Conservation (phyloP, 2,113 vertebrate genomes). For the Marmota flaviventris region DNA sequence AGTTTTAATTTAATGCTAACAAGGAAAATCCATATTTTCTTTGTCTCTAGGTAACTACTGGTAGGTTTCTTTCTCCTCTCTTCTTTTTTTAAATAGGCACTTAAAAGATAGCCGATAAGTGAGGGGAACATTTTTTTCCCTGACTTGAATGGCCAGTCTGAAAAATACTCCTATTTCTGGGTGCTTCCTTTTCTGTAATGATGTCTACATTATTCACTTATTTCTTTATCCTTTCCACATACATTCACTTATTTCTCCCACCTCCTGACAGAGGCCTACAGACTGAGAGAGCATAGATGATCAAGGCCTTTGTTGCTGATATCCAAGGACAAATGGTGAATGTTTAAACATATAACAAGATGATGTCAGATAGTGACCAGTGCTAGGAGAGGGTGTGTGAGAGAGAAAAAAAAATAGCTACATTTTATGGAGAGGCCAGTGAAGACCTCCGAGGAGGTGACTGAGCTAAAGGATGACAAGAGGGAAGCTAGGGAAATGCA, state of each 20-base stretch:
- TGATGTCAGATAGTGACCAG: neutral
- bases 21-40: slow-evolving; percentile 72
- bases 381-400: accelerated
- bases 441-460: neutral
- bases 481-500: neutral
- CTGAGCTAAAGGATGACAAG: neutral
- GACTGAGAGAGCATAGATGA: neutral
- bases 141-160: slow-evolving; percentile 18
- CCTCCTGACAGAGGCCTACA: neutral
- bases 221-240: neutral
- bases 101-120: slow-evolving; percentile 43
- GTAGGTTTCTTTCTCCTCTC: neutral
- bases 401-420: neutral
- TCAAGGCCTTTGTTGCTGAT: neutral
- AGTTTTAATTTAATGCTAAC: slow-evolving; percentile 76
- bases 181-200: neutral
- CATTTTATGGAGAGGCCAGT: neutral
- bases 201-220: neutral
- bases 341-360: neutral
- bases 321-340: neutral
- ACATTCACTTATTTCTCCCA: neutral
- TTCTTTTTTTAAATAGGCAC: neutral
- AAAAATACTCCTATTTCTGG: neutral
- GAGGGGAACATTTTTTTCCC: neutral
- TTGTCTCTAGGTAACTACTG: slow-evolving; percentile 44